Evolutionary conservation across 1,140 invertebrate species (phyloP), one percentile per base, ranked within the genome.

Genomic region (Scaptomyza hsui): DNA sequence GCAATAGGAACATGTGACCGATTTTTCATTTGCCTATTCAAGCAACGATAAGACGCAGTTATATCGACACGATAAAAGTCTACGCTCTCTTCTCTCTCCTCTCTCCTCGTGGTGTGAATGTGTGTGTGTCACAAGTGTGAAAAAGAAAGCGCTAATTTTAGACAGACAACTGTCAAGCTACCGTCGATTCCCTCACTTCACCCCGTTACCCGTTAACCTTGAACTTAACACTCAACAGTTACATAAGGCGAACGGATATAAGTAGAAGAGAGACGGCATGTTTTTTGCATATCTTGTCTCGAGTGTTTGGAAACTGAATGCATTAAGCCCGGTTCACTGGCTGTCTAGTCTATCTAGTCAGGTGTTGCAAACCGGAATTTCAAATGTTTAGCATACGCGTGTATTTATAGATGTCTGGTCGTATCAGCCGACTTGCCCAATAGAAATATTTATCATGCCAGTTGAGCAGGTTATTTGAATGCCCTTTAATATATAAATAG

Each of bases 341-440:
- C 55, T 37, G 32, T 37, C 12, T 37, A 3, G 32, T 10, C 29
- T 37, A 53, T 55, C 52, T 79, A 78, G 81, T 79, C 78, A 79
- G 72, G 69, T 80, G 73, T 68, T 80, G 47, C 13, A 77, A 86
- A 77, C 77, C 71, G 81, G 80, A 86, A 86, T 86, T 63, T 68
- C 21, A 76, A 85, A 4, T 75, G 45, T 39, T 32, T 47, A 19
- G 55, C 15, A 21, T 55, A 51, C 32, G 32, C 3, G 2, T 71
- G 44, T 65, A 65, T 57, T 70, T 51, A 57, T 56, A 64, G 60
- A 79, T 74, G 81, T 85, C 80, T 75, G 42, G 29, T 61, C 60
- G 69, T 48, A 85, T 85, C 81, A 75, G 81, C 76, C 70, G 80
- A 85, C 72, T 72, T 80, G 69, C 21, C 59, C 35, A 45, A 45